These are phyloP conservation scores for Ondatra zibethicus DNA, from an alignment of 2,113 vertebrate genomes.

Conservation along the genomic window DNA sequence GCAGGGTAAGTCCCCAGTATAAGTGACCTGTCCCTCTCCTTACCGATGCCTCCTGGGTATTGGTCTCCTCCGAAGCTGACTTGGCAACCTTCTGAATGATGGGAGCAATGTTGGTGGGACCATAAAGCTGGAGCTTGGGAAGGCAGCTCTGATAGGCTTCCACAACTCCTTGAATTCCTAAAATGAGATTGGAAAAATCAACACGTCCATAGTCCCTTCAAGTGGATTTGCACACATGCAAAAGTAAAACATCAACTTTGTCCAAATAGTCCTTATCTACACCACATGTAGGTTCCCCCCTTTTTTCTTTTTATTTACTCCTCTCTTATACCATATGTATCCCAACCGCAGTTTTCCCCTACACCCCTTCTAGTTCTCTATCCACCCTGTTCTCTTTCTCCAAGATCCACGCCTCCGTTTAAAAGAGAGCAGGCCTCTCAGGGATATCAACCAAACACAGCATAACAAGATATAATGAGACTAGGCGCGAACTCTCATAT, in stretches of 20 bases:
- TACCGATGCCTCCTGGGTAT: conserved; percentile 97
- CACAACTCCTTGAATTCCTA: conserved; percentile 98
- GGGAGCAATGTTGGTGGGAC: conserved; percentile 98
- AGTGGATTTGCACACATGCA: neutral
- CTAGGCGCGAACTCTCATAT: neutral
- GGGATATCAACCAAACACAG: neutral
- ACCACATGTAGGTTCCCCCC: neutral
- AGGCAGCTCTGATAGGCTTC: conserved; percentile 98
- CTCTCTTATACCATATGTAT: neutral
- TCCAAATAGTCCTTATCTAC: neutral
- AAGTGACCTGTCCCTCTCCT: conserved; percentile 62
- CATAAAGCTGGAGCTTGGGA: conserved; percentile 96
- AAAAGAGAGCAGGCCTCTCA: neutral
- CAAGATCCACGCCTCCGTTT: neutral
- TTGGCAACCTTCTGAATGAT: conserved; percentile 98
- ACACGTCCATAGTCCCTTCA: neutral
- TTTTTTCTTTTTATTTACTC: neutral
- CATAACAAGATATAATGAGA: neutral
- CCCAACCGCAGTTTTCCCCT: neutral
- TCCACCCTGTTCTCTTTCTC: neutral
- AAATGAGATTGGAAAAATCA: conserved; percentile 26
- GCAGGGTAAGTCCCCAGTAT: fast-evolving
- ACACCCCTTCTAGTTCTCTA: neutral
- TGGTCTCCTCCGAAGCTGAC: conserved; percentile 95
- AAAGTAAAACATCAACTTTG: neutral